Conservation (phyloP, 35 echinoderm and acorn worm genomes). For the Apostichopus parvimensis region DNA sequence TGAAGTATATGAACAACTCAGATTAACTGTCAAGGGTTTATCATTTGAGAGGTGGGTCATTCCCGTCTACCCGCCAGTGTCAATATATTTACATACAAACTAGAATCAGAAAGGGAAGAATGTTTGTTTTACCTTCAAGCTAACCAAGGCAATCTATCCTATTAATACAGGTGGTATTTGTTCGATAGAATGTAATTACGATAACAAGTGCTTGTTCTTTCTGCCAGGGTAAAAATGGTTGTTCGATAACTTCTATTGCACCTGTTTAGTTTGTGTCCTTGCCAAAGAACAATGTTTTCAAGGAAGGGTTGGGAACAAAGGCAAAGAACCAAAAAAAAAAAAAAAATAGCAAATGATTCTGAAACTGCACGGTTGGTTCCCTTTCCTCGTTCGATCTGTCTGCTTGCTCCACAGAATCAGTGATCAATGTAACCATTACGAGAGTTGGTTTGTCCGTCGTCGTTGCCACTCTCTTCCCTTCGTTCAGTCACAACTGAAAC, state of each 20-base stretch:
- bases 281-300: background rate
- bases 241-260: background rate
- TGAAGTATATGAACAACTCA: background rate
- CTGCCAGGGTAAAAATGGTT: background rate
- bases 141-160: conserved; percentile 2
- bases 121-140: conserved; percentile 5
- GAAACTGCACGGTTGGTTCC: too few relatives aligned
- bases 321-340: too few relatives aligned
- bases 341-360: too few relatives aligned
- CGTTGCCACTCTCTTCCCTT: too few relatives aligned
- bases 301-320: too few relatives aligned
- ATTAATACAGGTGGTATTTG: conserved; percentile 18
- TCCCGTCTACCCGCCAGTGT: background rate
- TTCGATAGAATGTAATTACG: background rate
- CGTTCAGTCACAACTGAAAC: too few relatives aligned
- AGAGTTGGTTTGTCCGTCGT: too few relatives aligned
- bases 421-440: too few relatives aligned
- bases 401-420: too few relatives aligned
- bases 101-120: background rate
- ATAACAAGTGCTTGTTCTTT: background rate
- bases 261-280: background rate
- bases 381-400: too few relatives aligned
- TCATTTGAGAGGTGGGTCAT: background rate
- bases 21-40: background rate
- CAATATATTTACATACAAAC: background rate